Conservation (phyloP, 2,797 vertebrate species). For the Bufotes viridis region DNA sequence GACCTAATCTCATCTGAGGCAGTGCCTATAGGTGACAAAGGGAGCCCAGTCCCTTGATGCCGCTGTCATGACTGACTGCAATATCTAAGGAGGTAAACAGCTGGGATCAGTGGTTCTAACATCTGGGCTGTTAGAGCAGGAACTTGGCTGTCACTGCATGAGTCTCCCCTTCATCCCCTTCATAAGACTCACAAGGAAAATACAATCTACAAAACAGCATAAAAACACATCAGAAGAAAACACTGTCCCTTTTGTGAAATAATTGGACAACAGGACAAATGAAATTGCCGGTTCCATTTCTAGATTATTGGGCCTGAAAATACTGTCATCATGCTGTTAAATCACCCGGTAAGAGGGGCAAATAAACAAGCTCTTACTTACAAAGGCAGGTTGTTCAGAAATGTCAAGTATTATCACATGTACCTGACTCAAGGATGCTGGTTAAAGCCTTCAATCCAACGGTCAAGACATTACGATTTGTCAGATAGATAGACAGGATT, state of each 20-base stretch:
- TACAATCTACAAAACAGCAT: not conserved
- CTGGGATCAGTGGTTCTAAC: no score
- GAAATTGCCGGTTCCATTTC: not conserved
- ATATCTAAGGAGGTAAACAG: no score
- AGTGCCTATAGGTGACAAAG: no score
- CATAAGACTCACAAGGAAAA: no score
- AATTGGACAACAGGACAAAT: not conserved
- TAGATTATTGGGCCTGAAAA: not conserved
- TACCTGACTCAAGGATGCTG: slow-evolving; percentile 90
- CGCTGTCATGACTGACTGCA: no score
- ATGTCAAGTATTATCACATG: not conserved
- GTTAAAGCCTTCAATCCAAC: slow-evolving; percentile 85
- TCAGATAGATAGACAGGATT: slow-evolving; percentile 78
- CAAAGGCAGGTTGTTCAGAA: not conserved
- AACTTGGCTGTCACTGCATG: no score
- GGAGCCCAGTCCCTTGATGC: no score
- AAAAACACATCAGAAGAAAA: not conserved
- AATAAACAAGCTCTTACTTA: not conserved
- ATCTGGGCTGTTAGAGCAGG: no score
- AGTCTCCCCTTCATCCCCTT: no score
- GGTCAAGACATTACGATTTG: slow-evolving; percentile 76
- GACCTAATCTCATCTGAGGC: no score
- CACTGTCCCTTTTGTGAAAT: not conserved
- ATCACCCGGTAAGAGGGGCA: not conserved
- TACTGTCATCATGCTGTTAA: not conserved